Base-by-base conservation (phyloP, 1,140 invertebrate species). In the Copidosoma floridanum region DNA sequence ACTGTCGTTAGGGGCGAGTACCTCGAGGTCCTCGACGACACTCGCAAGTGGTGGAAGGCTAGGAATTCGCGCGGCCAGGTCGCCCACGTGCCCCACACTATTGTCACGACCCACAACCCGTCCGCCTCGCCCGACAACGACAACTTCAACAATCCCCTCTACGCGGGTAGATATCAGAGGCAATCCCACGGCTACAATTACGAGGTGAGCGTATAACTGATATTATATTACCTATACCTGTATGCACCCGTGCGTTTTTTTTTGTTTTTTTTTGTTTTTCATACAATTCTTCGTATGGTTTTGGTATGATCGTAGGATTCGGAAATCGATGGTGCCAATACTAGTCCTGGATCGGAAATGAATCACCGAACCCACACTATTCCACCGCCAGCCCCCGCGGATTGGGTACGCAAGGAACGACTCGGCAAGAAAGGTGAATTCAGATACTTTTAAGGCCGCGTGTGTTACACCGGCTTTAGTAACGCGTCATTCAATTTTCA, bases 21-120 rank as follows among this genome's bases (percentile, higher is more conserved):
- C 75, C 81, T 99, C 18, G 94, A 98, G 86, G 87, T 97, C 38
- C 80, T 99, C 47, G 96, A 98, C 74, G 94, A 97, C 77, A 90
- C 88, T 37, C 85, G 95, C 65, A 99, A 99, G 77, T 99, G 97
- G 97, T 99, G 97, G 97, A 96, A 97, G 81, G 92, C 95, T 61
- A 85, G 93, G 57, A 99, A 99, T 77, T 85, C 86, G 26, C 85
- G 89, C 61, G 92, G 93, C 4, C 87, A 93, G 72, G 83, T 93
- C 8, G 96, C 94, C 32, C 95, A 98, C 78, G 96, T 98, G 44
- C 97, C 97, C 1, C 94, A 98, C 80, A 99, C 97, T 20, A 99
- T 99, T 75, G 92, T 99, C 32, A 89, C 92, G 14, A 85, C 89
- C 7, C 84, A 84, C 56, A 82, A 81, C 65, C 78, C 80, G 8